Conservation (phyloP, 1,140 invertebrate species). For the Drosophila bipectinata region DNA sequence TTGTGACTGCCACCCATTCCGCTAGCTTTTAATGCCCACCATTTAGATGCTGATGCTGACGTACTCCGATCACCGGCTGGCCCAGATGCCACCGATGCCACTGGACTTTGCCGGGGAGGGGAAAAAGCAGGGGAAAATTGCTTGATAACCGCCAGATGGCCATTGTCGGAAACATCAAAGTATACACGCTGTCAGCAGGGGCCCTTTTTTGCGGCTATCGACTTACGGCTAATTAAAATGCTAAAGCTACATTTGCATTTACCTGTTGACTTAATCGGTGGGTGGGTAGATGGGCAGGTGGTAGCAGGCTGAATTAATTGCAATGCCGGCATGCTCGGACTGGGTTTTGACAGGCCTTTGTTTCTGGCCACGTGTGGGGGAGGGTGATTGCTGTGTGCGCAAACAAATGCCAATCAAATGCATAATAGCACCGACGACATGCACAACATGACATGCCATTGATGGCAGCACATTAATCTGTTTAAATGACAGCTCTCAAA, state of each 20-base stretch:
- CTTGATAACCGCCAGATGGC: slow-evolving; percentile 37
- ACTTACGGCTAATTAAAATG: slow-evolving; percentile 77
- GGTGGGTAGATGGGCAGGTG: background rate
- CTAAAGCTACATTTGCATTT: slow-evolving; percentile 37
- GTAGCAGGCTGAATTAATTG: slow-evolving; percentile 27
- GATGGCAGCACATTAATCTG: slow-evolving; percentile 71
- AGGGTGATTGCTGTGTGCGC: slow-evolving; percentile 54
- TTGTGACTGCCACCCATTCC: slow-evolving; percentile 58
- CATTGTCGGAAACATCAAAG: slow-evolving; percentile 64
- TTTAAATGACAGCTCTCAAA: slow-evolving; percentile 59
- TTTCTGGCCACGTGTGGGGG: slow-evolving; percentile 11
- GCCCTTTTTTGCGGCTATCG: slow-evolving; percentile 53
- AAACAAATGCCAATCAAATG: slow-evolving; percentile 71
- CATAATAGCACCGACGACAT: slow-evolving; percentile 52
- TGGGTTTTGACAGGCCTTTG: slow-evolving; percentile 46
- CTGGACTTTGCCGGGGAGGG: slow-evolving; percentile 31
- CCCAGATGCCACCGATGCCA: too few relatives aligned
- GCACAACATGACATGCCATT: slow-evolving; percentile 57
- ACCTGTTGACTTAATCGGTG: slow-evolving; percentile 27
- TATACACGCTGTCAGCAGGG: slow-evolving; percentile 26
- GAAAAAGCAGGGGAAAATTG: background rate
- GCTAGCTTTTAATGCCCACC: slow-evolving; percentile 51
- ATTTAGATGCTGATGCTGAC: slow-evolving; percentile 41
- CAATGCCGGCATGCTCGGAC: slow-evolving; percentile 21
- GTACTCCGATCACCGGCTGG: slow-evolving; percentile 42